Conservation (phyloP, 1,140 invertebrate genomes). For the Scaptodrosophila lebanonensis region DNA sequence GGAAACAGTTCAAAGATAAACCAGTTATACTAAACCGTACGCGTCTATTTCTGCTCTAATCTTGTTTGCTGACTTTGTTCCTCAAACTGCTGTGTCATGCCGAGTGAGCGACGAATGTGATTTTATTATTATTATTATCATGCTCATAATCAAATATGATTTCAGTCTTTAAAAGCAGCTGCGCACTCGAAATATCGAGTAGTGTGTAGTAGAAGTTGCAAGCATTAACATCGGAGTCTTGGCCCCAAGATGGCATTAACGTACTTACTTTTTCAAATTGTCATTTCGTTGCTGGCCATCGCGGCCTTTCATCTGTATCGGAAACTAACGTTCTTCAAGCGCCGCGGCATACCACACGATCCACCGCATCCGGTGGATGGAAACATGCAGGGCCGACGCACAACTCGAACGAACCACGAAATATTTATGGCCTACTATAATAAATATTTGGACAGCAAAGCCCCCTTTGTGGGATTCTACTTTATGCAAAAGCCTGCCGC, state of each 20-base stretch:
- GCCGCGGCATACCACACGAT: conserved; percentile 66
- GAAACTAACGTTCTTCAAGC: conserved; percentile 54
- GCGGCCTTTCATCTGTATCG: conserved; percentile 10
- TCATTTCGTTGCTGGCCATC: conserved; percentile 25
- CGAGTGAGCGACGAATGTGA: too few species aligned
- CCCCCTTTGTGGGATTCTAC: conserved; percentile 35
- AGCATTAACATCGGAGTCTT: background rate
- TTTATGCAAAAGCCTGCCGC: conserved; percentile 47
- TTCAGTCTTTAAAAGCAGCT: conserved; percentile 19
- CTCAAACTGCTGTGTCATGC: too few species aligned
- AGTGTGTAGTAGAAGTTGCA: background rate
- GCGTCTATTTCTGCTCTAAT: too few species aligned
- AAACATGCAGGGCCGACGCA: conserved; percentile 39
- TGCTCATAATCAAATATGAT: too few species aligned
- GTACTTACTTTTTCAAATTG: conserved; percentile 33
- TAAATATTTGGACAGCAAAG: background rate
- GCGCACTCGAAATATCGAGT: background rate
- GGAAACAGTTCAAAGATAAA: too few species aligned
- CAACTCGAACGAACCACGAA: conserved; percentile 7
- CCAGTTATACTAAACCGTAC: too few species aligned
- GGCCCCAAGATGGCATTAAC: conserved; percentile 19
- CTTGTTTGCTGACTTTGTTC: too few species aligned
- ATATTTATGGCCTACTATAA: background rate
- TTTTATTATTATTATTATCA: too few species aligned
- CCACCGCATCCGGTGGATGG: conserved; percentile 50